A percentile compares a stretch with the other conserved stretches of the same genome.
Evolutionary conservation across 2,113 vertebrate species (phyloP).

Genomic region (Hystrix brachyura): DNA sequence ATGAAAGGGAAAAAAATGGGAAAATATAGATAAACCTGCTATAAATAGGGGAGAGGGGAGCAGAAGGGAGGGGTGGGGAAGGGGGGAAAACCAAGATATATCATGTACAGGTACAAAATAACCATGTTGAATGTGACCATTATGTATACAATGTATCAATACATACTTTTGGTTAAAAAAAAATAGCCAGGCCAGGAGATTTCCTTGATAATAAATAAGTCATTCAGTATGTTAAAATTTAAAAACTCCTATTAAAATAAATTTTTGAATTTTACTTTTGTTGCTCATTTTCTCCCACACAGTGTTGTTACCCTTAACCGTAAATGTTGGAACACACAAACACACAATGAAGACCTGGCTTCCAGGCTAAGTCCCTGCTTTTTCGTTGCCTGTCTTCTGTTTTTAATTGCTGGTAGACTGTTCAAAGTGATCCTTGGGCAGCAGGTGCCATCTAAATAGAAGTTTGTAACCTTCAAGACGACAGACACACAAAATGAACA

Average conservation of each 20-base stretch:
- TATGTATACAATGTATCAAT: no score
- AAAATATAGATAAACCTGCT: no score
- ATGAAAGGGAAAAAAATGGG: no score
- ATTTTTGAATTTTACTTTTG: not conserved
- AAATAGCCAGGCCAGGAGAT: not conserved
- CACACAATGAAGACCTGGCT: not conserved
- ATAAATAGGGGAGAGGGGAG: no score
- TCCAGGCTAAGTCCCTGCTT: not conserved
- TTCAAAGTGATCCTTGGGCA: not conserved
- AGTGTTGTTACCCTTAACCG: not conserved
- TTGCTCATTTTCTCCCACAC: not conserved
- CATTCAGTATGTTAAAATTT: not conserved
- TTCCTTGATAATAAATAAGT: conserved; percentile 8
- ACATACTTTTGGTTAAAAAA: no score
- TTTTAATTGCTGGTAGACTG: not conserved
- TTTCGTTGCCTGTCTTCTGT: not conserved
- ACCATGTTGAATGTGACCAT: no score
- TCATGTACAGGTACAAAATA: no score
- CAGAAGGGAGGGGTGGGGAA: no score
- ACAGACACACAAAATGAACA: not conserved
- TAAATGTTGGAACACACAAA: not conserved
- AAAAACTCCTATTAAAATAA: not conserved
- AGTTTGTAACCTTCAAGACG: conserved; percentile 32
- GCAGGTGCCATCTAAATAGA: not conserved
- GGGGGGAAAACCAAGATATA: no score